Evolutionary conservation across 37 sponge, comb jelly and placozoan genomes (phyloP), one percentile per base, ranked within the genome.

Genomic region (Halisarca cf. caerulea): DNA sequence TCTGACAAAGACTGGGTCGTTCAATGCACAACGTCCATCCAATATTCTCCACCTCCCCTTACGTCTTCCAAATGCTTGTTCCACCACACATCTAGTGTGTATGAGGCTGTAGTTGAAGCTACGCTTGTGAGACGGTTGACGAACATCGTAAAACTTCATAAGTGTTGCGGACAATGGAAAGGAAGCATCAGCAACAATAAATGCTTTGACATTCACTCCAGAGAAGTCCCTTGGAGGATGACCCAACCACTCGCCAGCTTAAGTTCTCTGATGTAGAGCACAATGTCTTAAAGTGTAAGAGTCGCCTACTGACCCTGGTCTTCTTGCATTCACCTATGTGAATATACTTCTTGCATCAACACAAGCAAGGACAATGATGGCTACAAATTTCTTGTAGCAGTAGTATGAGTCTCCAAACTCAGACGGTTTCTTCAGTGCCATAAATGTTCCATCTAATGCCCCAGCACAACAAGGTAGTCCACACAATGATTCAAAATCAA

Each of bases 21-120:
- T 70, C 2, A 71, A 0, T 11, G 30, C 40, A 28, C 80, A 80
- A 3, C 35, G 18, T 70, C 73, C 59, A 84, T 66, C 75, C 73
- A 84, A 34, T 1, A 84, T 37, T 36, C 72, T 84, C 73, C 59
- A 80, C 2, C 59, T 57, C 58, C 74, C 73, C 75, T 84, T 84
- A 17, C 41, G 21, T 34, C 84, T 6, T 43, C 75, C 84, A 71
- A 53, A 84, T 34, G 84, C 75, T 53, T 84, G 84, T 27, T 70
- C 84, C 36, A 84, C 84, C 11, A 84, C 73, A 9, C 74, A 43
- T 14, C 84, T 14, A 42, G 84, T 70, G 2, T 57, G 33, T 34
- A 70, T 70, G 6, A 84, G 14, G 24, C 53, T 68, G 51, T 84
- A 71, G 42, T 84, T 84, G 25, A 84, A 72, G 23, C 73, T 68